Base-by-base conservation (phyloP, 2,113 vertebrate genomes). In the Perognathus longimembris region DNA sequence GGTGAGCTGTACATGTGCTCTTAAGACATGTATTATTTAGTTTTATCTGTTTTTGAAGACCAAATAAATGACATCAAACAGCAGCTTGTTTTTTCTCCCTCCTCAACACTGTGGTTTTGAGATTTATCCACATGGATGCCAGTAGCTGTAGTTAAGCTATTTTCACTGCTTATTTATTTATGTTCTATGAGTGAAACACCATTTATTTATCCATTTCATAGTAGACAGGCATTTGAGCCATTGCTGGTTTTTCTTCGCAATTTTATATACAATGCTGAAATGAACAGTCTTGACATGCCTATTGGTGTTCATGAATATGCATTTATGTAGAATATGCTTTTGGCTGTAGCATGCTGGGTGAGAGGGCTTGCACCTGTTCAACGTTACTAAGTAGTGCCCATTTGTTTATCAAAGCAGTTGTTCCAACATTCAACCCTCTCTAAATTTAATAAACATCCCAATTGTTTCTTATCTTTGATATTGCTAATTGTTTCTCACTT, bases 1-100 rank as follows among this genome's bases (percentile, higher is more conserved):
- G n/a, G 80, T 18, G 57, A 87, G 81, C 91, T 54, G 84, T 83
- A 12, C 22, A 2, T 54, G 40, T 69, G 17, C 38, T 69, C 63
- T 85, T 61, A 54, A 88, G 66, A 26, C 42, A 57, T 63, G 12
- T 32, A 57, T 86, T 91, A 42, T 34, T 88, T 80, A 69, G 34
- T 54, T 74, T 87, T 91, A 34, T n/a, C 61, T 79, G 59, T 24
- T 89, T 79, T 34, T 63, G 24, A 84, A 95, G 87, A 42, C 21
- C 71, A 42, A 89, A 80, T 66, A 91, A 84, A 73, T 77, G 73
- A n/a, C 57, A 61, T 63, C n/a, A 9, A 82, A 54, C n/a, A 61
- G n/a, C 45, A 26, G 1, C 14, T 34, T 67, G 75, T 71, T 4
- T 85, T 80, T 63, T n/a, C 5, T 80, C 1, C 7, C 32, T 4